phyloP scores from a whole-genome alignment of 2,888 invertebrate species.

The Melieria picta region DNA sequence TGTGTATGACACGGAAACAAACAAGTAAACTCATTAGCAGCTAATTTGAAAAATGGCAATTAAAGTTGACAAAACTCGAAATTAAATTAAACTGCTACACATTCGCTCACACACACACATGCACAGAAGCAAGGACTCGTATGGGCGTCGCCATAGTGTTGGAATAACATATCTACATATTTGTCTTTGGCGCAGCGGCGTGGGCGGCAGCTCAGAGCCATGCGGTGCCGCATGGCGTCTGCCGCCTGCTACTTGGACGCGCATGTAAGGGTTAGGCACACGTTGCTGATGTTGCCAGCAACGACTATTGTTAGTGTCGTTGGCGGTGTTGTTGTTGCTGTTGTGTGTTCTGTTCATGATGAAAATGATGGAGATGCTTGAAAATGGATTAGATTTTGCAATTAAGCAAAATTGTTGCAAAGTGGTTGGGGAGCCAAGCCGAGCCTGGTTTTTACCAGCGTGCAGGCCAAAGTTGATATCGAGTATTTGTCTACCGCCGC shows the following conservation, averaged over 20 bases:
- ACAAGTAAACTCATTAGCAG: conserved; percentile 5
- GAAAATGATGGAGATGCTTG: not conserved
- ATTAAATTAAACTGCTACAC: not conserved
- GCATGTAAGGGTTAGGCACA: no score
- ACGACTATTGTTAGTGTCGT: not conserved
- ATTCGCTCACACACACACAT: not conserved
- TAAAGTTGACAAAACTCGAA: not conserved
- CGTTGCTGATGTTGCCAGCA: no score
- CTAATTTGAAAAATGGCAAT: not conserved
- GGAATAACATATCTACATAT: not conserved
- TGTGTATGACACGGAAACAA: not conserved
- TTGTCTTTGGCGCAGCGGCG: not conserved
- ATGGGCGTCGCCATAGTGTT: not conserved
- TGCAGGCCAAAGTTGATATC: no score
- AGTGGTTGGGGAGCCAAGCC: no score
- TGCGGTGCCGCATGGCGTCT: no score
- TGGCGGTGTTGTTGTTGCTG: not conserved
- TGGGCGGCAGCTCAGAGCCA: not conserved
- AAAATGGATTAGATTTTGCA: conserved; percentile 24
- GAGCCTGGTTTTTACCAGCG: no score
- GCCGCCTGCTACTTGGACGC: no score
- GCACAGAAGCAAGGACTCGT: not conserved
- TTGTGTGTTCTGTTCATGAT: not conserved
- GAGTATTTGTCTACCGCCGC: no score
- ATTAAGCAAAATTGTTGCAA: conserved; percentile 13